Percentiles rank a stretch among this genome's conserved stretches.
phyloP scores from a whole-genome alignment of 2,888 invertebrate species.

The Amphimallon solstitiale region DNA sequence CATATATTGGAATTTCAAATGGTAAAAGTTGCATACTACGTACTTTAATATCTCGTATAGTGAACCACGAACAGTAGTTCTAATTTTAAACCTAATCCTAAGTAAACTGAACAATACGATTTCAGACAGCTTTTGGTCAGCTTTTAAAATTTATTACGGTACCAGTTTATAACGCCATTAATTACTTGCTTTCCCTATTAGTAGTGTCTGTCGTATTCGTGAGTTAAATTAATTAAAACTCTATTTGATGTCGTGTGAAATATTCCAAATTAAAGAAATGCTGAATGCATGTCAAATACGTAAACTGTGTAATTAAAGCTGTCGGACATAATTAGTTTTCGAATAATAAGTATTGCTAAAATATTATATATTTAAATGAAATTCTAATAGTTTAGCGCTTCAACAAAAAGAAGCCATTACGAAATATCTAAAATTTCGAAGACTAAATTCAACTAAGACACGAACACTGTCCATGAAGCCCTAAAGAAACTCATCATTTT shows the following conservation, averaged over 20 bases:
- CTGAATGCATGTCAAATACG: conserved; percentile 27
- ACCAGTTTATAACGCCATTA: conserved; percentile 35
- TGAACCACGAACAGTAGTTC: neutral
- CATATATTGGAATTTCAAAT: conserved; percentile 32
- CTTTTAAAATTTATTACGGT: conserved; percentile 37
- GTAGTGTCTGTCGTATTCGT: conserved; percentile 27
- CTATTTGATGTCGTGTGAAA: conserved; percentile 28
- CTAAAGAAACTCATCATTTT: too few relatives aligned
- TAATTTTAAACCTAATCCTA: conserved; percentile 24
- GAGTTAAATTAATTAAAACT: conserved; percentile 38
- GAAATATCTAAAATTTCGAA: too few relatives aligned
- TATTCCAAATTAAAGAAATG: conserved; percentile 36
- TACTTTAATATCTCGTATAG: conserved; percentile 3
- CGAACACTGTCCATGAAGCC: too few relatives aligned
- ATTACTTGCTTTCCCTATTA: conserved; percentile 9
- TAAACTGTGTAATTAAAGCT: conserved; percentile 22
- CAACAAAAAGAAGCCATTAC: too few relatives aligned
- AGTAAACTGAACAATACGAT: conserved; percentile 7
- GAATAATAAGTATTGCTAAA: neutral
- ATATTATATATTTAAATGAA: too few relatives aligned
- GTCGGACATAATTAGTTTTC: conserved; percentile 1
- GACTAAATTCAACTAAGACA: too few relatives aligned
- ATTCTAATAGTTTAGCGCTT: too few relatives aligned
- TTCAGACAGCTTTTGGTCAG: conserved; percentile 28
- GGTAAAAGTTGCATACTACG: conserved; percentile 24